Evolutionary conservation across 92 coral and sea anemone species (phyloP).

Genomic region (Desmophyllum pertusum): DNA sequence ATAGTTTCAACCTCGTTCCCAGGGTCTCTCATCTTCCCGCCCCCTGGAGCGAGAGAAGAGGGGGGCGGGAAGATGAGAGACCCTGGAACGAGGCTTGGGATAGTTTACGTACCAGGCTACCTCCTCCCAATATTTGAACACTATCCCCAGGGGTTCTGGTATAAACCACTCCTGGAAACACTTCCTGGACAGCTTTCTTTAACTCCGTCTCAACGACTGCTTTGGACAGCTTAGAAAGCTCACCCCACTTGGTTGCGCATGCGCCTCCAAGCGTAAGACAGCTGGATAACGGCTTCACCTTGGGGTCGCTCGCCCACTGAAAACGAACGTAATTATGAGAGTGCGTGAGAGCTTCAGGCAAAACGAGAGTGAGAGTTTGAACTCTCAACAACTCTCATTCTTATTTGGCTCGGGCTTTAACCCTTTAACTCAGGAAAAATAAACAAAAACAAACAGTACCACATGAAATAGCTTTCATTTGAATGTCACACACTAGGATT

Average conservation of each 20-base stretch:
- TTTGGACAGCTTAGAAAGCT: neutral
- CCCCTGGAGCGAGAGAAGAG: too few species aligned
- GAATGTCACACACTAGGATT: too few species aligned
- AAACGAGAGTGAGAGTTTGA: too few species aligned
- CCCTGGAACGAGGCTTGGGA: neutral
- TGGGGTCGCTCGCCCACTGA: slow-evolving; percentile 6
- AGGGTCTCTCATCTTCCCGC: too few species aligned
- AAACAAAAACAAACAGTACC: too few species aligned
- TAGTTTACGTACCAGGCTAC: neutral
- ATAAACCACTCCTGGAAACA: neutral
- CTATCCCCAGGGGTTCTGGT: neutral
- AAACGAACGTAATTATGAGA: neutral
- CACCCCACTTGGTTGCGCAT: neutral
- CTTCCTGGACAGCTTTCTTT: neutral
- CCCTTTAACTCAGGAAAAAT: too few species aligned
- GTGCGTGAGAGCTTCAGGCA: too few species aligned
- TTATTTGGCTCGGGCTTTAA: too few species aligned
- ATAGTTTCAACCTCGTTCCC: too few species aligned
- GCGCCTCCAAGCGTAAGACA: neutral
- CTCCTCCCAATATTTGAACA: neutral
- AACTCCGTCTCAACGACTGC: neutral
- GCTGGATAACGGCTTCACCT: neutral
- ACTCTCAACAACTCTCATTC: too few species aligned
- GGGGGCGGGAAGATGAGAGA: neutral
- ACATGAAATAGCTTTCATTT: too few species aligned